A percentile compares a stretch with the other conserved stretches of the same genome.
phyloP scores from a whole-genome alignment of 2,888 invertebrate species.

The Tipula unca region DNA sequence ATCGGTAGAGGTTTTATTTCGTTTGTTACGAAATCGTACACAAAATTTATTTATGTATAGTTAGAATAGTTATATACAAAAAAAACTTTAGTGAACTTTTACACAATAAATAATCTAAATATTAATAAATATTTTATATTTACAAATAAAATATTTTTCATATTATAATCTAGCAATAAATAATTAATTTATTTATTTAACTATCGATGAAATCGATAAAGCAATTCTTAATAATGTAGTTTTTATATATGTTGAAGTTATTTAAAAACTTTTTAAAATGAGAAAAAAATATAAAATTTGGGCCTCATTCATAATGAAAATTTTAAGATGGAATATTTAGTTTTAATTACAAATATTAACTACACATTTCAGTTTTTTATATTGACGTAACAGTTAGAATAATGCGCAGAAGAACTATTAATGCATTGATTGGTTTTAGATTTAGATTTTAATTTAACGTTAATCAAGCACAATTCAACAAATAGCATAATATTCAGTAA shows the following conservation, averaged over 20 bases:
- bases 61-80: background rate
- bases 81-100: background rate
- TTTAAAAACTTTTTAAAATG: background rate
- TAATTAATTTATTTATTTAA: background rate
- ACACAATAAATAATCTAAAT: background rate
- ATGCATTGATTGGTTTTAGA: background rate
- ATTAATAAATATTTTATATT: background rate
- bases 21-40: too few relatives aligned
- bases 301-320: slow-evolving; percentile 14
- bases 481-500: too few relatives aligned
- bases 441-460: background rate
- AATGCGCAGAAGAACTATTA: background rate
- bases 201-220: background rate
- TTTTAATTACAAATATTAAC: background rate
- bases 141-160: background rate
- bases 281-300: background rate
- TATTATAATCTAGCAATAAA: background rate
- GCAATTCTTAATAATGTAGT: background rate
- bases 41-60: background rate
- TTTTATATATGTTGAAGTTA: background rate
- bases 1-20: too few relatives aligned
- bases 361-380: background rate
- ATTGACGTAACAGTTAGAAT: background rate
- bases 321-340: background rate
- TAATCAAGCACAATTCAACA: background rate